A percentile compares a stretch with the other conserved stretches of the same genome.
These are phyloP conservation scores for Ardeotis arabs DNA, from an alignment of 2,113 vertebrate species.

Conservation along the genomic window DNA sequence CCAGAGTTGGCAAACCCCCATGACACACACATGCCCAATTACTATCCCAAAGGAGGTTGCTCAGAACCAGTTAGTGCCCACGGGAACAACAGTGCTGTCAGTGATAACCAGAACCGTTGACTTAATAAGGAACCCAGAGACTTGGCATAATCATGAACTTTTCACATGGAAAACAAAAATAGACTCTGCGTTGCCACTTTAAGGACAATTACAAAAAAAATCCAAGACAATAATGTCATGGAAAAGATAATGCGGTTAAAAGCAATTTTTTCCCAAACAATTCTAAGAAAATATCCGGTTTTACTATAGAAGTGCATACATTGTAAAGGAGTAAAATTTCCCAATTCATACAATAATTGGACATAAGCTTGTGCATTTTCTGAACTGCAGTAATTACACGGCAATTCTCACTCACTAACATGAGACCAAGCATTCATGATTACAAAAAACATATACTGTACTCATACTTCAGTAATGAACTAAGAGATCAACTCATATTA, in stretches of 20 bases:
- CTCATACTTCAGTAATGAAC: background rate
- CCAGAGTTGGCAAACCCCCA: background rate
- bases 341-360: background rate
- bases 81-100: background rate
- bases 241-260: background rate
- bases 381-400: background rate
- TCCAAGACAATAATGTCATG: background rate
- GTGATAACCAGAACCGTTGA: background rate
- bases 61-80: background rate
- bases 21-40: background rate
- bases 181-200: background rate
- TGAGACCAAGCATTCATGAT: background rate
- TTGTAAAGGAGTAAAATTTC: background rate
- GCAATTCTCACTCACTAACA: background rate
- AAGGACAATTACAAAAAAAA: background rate
- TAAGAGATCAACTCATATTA: background rate
- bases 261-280: background rate
- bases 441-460: background rate
- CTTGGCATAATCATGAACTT: background rate
- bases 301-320: background rate
- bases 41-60: background rate
- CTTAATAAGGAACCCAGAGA: background rate
- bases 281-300: background rate
- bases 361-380: background rate
- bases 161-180: background rate